These are phyloP conservation scores for Apolygus lucorum DNA, from an alignment of 1,140 invertebrate species.

Conservation along the genomic window DNA sequence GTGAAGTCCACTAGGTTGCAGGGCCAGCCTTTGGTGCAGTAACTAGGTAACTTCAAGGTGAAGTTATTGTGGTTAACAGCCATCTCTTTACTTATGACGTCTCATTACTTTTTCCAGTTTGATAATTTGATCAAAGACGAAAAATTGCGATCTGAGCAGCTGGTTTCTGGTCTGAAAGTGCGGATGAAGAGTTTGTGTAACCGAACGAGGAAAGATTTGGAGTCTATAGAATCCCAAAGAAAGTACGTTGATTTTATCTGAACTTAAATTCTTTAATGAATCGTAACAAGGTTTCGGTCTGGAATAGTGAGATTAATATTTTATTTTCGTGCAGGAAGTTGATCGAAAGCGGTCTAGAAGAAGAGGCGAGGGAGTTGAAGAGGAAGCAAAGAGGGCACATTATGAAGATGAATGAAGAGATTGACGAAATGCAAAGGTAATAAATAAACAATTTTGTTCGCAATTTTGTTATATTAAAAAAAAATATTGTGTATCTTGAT, in stretches of 20 bases:
- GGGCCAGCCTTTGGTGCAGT: too few relatives aligned
- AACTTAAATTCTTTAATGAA: too few relatives aligned
- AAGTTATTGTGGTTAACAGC: too few relatives aligned
- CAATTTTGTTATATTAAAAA: too few relatives aligned
- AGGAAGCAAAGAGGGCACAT: slow-evolving; percentile 39
- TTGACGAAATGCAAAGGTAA: neutral
- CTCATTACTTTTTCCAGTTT: slow-evolving; percentile 23
- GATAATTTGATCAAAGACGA: slow-evolving; percentile 26
- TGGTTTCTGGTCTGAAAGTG: slow-evolving; percentile 20
- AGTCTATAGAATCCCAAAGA: slow-evolving; percentile 23
- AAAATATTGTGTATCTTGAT: too few relatives aligned
- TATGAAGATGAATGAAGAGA: slow-evolving; percentile 36
- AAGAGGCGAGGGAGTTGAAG: slow-evolving; percentile 33
- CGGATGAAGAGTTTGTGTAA: slow-evolving; percentile 23
- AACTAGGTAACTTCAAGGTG: too few relatives aligned
- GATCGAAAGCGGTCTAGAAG: slow-evolving; percentile 25
- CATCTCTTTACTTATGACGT: too few relatives aligned
- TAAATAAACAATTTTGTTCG: too few relatives aligned
- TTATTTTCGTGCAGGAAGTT: slow-evolving; percentile 20
- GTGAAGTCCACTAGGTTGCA: too few relatives aligned
- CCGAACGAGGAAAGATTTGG: slow-evolving; percentile 24
- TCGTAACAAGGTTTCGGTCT: too few relatives aligned
- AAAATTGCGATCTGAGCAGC: slow-evolving; percentile 24
- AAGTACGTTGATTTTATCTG: slow-evolving; percentile 19
- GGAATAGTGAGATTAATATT: too few relatives aligned